Evolutionary conservation across 2,113 vertebrate genomes (phyloP).

Genomic region (Willisornis vidua): DNA sequence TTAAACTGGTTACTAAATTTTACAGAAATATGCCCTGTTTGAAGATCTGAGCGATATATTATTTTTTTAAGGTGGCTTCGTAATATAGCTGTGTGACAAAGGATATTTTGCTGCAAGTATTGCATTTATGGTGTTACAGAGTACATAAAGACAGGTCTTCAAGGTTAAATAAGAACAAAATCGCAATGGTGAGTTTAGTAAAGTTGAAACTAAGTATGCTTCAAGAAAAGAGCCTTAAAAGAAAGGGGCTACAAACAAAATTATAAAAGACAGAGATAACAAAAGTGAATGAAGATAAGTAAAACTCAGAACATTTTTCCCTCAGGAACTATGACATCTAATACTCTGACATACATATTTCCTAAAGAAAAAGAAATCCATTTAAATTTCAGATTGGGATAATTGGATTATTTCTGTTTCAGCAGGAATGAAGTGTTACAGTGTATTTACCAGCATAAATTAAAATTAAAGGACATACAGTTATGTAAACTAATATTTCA

Average conservation of each 20-base stretch:
- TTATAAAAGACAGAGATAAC: neutral
- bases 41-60: rapidly evolving
- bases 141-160: neutral
- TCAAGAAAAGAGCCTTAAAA: neutral
- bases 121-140: neutral
- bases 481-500: neutral
- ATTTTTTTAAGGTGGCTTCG: neutral
- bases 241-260: neutral
- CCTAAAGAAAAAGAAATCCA: neutral
- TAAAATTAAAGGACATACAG: neutral
- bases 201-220: neutral
- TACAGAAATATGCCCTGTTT: neutral
- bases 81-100: neutral
- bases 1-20: neutral
- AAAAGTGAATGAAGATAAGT: neutral
- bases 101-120: neutral
- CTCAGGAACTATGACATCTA: neutral
- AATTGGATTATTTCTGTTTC: neutral
- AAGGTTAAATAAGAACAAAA: neutral
- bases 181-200: rapidly evolving
- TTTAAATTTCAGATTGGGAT: neutral
- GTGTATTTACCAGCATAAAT: neutral
- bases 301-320: neutral
- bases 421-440: neutral
- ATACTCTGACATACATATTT: neutral